Evolutionary conservation across 2,888 invertebrate genomes (phyloP).

Genomic region (Pegoplata infirma): DNA sequence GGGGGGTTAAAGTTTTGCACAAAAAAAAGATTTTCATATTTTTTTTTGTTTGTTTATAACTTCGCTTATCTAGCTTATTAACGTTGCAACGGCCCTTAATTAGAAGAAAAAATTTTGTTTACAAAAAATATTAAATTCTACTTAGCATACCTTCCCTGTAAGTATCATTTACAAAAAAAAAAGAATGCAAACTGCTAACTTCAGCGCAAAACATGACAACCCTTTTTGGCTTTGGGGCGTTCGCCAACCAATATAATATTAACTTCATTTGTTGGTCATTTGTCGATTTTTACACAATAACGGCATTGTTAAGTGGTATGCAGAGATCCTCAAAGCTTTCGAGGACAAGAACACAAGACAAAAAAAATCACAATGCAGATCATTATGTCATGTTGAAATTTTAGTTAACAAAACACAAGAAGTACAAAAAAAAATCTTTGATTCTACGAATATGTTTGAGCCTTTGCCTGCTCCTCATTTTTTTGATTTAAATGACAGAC

Average conservation of each 20-base stretch:
- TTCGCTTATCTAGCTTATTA: no score
- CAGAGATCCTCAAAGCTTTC: background rate
- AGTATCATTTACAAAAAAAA: constrained; percentile 42
- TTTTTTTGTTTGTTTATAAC: no score
- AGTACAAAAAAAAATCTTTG: constrained; percentile 4
- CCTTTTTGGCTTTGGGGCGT: constrained; percentile 61
- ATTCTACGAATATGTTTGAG: constrained; percentile 28
- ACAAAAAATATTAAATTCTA: no score
- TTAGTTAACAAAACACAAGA: constrained; percentile 13
- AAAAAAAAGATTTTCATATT: no score
- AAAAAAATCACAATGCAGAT: constrained; percentile 8
- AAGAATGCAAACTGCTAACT: no score
- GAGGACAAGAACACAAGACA: background rate
- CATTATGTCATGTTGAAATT: constrained; percentile 47
- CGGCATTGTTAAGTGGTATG: constrained; percentile 35
- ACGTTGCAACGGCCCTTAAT: no score
- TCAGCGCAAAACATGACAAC: constrained; percentile 62
- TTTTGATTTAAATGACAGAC: background rate
- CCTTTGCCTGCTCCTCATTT: background rate
- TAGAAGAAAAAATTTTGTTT: no score
- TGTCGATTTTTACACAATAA: constrained; percentile 53
- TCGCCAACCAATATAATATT: constrained; percentile 60
- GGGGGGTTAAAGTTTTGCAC: no score
- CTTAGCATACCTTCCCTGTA: no score
- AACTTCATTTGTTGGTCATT: constrained; percentile 51